A percentile compares a stretch with the other conserved stretches of the same genome.
Evolutionary conservation across 2,888 invertebrate species (phyloP).

Genomic region (Ectemnius continuus): DNA sequence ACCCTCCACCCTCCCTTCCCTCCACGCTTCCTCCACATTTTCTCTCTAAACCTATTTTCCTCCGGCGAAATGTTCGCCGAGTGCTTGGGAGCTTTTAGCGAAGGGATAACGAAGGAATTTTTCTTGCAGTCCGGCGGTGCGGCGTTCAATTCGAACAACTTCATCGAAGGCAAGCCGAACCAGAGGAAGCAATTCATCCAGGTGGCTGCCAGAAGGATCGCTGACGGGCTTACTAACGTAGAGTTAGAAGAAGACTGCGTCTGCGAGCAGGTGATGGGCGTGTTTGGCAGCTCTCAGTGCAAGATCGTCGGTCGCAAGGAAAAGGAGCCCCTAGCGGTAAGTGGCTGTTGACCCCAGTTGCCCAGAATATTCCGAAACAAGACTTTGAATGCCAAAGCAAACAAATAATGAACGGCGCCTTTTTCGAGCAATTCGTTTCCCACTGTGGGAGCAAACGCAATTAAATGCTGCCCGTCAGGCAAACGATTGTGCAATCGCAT

Average conservation of each 20-base stretch:
- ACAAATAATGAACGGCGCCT: too few relatives aligned
- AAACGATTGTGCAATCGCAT: too few relatives aligned
- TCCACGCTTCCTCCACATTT: too few relatives aligned
- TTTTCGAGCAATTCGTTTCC: too few relatives aligned
- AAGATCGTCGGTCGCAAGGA: constrained; percentile 73
- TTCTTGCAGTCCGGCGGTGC: constrained; percentile 82
- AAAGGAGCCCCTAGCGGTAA: constrained; percentile 64
- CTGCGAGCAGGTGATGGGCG: constrained; percentile 67
- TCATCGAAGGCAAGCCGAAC: constrained; percentile 79
- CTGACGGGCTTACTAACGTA: constrained; percentile 66
- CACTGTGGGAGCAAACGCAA: too few relatives aligned
- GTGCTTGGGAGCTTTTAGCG: too few relatives aligned
- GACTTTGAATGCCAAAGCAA: too few relatives aligned
- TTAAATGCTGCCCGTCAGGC: too few relatives aligned
- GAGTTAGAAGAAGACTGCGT: constrained; percentile 75
- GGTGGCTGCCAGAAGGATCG: constrained; percentile 75
- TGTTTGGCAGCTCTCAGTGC: constrained; percentile 68
- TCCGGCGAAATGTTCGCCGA: too few relatives aligned
- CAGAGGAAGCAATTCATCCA: constrained; percentile 83
- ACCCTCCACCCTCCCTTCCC: too few relatives aligned
- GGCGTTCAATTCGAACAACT: constrained; percentile 83
- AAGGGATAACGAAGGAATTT: background rate
- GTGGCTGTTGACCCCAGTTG: constrained; percentile 16
- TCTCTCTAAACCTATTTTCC: too few relatives aligned
- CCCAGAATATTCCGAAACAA: too few relatives aligned